These are phyloP conservation scores for Cardinalis cardinalis DNA, from an alignment of 2,113 vertebrate species.

Conservation along the genomic window DNA sequence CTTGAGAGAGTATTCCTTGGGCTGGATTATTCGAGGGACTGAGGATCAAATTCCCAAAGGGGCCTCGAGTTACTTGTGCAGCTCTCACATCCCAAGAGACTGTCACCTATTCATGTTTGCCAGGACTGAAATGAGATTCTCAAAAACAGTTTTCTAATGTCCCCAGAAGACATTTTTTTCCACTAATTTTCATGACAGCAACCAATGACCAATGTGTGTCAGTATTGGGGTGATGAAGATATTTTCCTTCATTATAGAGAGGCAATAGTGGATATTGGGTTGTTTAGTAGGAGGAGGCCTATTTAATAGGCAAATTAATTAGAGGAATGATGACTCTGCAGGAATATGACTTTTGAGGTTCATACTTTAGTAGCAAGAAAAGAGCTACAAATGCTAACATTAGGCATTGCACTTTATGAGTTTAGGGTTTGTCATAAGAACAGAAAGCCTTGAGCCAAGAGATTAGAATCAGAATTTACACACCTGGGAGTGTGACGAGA, in stretches of 20 bases:
- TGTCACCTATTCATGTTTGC: not conserved
- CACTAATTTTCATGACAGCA: not conserved
- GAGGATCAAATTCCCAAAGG: not conserved
- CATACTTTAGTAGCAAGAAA: not conserved
- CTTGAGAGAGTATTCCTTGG: not conserved
- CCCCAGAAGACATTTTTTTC: not conserved
- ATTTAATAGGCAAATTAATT: not conserved
- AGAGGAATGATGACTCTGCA: not conserved
- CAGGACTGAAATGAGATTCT: not conserved
- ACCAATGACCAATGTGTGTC: fast-evolving
- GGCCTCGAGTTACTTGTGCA: not conserved
- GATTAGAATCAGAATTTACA: not conserved
- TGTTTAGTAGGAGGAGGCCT: not conserved
- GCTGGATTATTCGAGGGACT: not conserved
- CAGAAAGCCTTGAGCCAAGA: not conserved
- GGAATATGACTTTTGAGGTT: not conserved
- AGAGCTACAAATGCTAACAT: not conserved
- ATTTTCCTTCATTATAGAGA: not conserved
- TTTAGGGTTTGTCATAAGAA: not conserved
- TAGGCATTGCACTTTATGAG: not conserved
- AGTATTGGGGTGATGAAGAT: not conserved
- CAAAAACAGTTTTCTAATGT: not conserved
- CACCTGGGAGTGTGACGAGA: not conserved
- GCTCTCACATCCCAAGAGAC: not conserved
- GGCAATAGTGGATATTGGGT: not conserved